These are phyloP conservation scores for Heliornis fulica DNA, from an alignment of 2,113 vertebrate species.

Conservation along the genomic window DNA sequence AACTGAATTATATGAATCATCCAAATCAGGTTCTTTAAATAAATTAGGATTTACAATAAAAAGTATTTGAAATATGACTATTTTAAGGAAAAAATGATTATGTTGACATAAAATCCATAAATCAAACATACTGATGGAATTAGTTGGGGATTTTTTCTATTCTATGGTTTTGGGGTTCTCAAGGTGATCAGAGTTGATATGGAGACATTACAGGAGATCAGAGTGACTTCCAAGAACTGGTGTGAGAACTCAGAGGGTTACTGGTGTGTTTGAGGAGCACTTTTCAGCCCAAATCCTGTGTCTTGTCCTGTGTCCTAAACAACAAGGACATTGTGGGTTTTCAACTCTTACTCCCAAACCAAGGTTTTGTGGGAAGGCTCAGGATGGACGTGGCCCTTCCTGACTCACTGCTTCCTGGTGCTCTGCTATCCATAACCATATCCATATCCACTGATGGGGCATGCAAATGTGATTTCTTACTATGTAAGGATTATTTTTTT, in stretches of 20 bases:
- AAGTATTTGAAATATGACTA: background rate
- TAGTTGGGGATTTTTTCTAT: background rate
- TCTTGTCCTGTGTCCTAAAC: background rate
- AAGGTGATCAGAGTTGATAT: background rate
- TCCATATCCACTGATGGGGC: too few species aligned
- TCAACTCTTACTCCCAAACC: background rate
- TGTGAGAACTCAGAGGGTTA: background rate
- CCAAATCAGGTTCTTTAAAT: background rate
- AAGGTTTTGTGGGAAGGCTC: background rate
- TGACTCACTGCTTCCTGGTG: background rate
- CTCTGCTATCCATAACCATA: background rate
- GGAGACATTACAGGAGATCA: rapidly evolving
- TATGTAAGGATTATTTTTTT: slow-evolving; percentile 45
- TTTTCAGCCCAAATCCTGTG: background rate
- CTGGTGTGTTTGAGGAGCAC: background rate
- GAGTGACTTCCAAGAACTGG: background rate
- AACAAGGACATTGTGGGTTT: background rate
- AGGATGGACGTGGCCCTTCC: background rate
- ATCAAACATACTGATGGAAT: background rate
- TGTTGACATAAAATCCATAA: background rate
- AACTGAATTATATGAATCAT: background rate
- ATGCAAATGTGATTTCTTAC: slow-evolving; percentile 64
- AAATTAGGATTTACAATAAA: background rate
- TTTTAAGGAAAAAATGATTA: background rate
- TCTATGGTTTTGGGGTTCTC: background rate